Evolutionary conservation across 2,113 vertebrate species (phyloP).

Genomic region (Hyaena hyaena): DNA sequence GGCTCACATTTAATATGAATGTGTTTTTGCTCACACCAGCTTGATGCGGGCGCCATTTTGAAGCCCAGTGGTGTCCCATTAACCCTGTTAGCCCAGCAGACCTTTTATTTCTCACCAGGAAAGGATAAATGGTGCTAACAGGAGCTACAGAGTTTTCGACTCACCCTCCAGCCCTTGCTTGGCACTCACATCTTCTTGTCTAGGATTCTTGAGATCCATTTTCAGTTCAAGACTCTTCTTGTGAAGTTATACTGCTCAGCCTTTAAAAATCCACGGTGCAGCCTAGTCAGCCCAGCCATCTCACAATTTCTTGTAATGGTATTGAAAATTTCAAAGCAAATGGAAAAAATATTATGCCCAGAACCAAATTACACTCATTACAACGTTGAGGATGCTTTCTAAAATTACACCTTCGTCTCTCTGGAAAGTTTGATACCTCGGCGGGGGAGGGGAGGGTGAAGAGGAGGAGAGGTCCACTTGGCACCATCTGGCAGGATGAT

Average conservation of each 20-base stretch:
- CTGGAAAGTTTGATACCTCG: not conserved
- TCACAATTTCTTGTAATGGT: not conserved
- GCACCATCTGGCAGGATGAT: not conserved
- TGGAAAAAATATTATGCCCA: not conserved
- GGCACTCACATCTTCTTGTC: not conserved
- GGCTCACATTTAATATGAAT: not conserved
- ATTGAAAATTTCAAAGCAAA: constrained; percentile 37
- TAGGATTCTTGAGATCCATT: not conserved
- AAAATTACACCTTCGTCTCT: not conserved
- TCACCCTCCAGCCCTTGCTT: not conserved
- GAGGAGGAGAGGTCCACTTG: not conserved
- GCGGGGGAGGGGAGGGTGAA: no score
- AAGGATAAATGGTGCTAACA: not conserved
- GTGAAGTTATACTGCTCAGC: not conserved
- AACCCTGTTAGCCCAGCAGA: not conserved
- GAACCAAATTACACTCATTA: not conserved
- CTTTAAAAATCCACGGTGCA: not conserved
- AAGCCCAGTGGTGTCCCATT: not conserved
- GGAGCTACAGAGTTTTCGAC: not conserved
- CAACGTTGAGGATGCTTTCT: not conserved
- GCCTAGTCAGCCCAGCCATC: not conserved
- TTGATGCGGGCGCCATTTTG: not conserved
- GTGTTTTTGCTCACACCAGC: not conserved
- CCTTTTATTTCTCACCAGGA: not conserved
- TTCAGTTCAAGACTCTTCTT: not conserved